These are phyloP conservation scores for Lepus timidus DNA, from an alignment of 2,113 vertebrate genomes.

Conservation along the genomic window DNA sequence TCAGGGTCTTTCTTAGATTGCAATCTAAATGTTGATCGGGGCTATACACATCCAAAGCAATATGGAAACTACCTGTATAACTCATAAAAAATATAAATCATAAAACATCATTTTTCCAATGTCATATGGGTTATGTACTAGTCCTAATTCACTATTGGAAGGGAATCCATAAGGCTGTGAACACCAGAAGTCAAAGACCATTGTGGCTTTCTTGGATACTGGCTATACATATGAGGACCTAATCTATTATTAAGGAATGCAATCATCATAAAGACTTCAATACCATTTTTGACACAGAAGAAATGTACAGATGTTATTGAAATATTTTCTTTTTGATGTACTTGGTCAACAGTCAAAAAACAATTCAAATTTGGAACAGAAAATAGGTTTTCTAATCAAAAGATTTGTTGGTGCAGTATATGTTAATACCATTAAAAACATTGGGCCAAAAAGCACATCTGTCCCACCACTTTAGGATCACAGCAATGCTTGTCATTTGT, in stretches of 20 bases:
- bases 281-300: background rate
- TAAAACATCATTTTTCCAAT: background rate
- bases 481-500: background rate
- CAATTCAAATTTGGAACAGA: background rate
- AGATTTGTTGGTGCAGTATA: background rate
- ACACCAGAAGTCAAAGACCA: too few species aligned
- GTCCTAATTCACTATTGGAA: background rate
- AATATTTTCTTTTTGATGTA: background rate
- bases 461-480: background rate
- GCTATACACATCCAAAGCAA: background rate
- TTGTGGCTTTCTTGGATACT: background rate
- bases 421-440: background rate
- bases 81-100: background rate
- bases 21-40: background rate
- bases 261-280: background rate
- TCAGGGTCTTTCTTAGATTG: background rate
- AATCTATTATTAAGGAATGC: background rate
- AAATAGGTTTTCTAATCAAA: background rate
- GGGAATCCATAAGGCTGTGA: background rate
- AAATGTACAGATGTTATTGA: background rate
- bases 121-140: background rate
- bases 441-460: background rate
- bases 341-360: background rate
- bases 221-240: background rate
- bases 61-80: background rate